Evolutionary conservation across 1,140 invertebrate genomes (phyloP).

Genomic region (Leptinotarsa defecta): DNA sequence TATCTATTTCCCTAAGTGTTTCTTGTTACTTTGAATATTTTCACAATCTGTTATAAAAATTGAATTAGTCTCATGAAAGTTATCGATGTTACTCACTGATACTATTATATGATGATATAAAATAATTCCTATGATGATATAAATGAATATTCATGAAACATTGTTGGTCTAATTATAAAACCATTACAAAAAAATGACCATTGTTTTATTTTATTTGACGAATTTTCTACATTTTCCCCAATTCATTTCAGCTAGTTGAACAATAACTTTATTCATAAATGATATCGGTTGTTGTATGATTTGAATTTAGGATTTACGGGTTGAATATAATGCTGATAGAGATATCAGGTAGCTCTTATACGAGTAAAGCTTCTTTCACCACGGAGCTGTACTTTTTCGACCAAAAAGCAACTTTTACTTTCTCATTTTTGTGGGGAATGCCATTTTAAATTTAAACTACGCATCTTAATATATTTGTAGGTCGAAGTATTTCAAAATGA

Average conservation of each 20-base stretch:
- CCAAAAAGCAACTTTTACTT: too few relatives aligned
- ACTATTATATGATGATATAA: not conserved
- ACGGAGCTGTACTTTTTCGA: too few relatives aligned
- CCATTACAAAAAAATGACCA: not conserved
- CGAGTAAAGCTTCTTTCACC: too few relatives aligned
- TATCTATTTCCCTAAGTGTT: constrained; percentile 11
- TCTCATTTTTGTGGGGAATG: too few relatives aligned
- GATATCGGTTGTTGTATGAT: not conserved
- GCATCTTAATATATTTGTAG: too few relatives aligned
- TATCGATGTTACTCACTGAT: not conserved
- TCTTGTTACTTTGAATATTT: not conserved
- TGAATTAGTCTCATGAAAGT: not conserved
- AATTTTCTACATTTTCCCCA: not conserved
- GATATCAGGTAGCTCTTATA: too few relatives aligned
- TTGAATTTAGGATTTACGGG: too few relatives aligned
- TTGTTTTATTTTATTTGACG: not conserved
- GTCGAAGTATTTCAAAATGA: too few relatives aligned
- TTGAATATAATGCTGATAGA: too few relatives aligned
- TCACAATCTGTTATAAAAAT: not conserved
- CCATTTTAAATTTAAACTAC: too few relatives aligned
- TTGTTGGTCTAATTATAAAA: not conserved
- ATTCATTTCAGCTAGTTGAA: not conserved
- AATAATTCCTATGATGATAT: too few relatives aligned
- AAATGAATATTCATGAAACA: too few relatives aligned
- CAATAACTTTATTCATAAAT: not conserved